Base-by-base conservation (phyloP, 2,888 invertebrate species). In the Myopa testacea region DNA sequence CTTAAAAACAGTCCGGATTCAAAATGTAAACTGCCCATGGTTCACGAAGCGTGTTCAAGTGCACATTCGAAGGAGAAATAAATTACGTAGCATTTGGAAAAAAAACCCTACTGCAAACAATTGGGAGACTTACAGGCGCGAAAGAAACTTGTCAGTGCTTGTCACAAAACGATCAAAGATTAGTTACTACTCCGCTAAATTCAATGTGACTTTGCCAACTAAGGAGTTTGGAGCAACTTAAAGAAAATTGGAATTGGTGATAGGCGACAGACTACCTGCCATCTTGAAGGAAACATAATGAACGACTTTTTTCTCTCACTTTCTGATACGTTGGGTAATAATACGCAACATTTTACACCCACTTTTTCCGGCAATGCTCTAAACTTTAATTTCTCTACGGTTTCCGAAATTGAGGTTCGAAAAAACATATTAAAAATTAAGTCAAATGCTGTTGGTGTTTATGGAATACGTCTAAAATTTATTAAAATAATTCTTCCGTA, bases 171-270 rank as follows among this genome's bases (percentile, higher is more conserved):
- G 8, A 12, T 2, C 65, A 7, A 65, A 65, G 16, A 4, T 7
- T 10, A 37, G 6, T 16, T 65, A 10, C 16, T 65, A 14, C 38
- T 16, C 38, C 16, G 7, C 34, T 65, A 65, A 34, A 38, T 16
- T 65, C 1, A 38, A 37, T 38, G 34, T 16, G 3, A 34, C 37
- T 4, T 16, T 14, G 38, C 62, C 62, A 62, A 7, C 37, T 16
- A 65, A 65, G 16, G 7, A 65, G 37, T 65, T 37, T 65, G 65
- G 65, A 65, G 37, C 26, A 37, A 65, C 38, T 65, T 65, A 34
- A 65, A 16, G 37, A 8, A 10, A 4, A 38, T 38, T 37, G 16
- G 65, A 19, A 26, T 34, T 37, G 67, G 38, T 4, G 4, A 37
- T 10, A 67, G 38, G 16, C 37, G 14, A 16, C n/a, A 10, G 14